phyloP scores from a whole-genome alignment of 2,888 invertebrate species.

The Rhynchonema sp. region DNA sequence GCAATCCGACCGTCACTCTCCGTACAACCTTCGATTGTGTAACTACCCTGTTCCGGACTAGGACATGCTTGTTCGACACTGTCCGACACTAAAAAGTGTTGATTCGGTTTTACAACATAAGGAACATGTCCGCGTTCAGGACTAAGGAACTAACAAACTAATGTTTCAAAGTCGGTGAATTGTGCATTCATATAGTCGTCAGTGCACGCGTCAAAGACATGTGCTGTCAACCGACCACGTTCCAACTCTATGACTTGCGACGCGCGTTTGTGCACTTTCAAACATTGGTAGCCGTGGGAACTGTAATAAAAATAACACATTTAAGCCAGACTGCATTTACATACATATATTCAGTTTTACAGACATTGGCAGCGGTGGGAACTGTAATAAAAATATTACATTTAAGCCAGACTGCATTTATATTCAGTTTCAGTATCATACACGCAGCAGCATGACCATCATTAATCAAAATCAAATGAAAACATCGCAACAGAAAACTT shows the following conservation, averaged over 20 bases:
- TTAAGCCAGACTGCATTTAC: too few species aligned
- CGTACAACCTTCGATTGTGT: neutral
- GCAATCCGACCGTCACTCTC: neutral
- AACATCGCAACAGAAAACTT: too few species aligned
- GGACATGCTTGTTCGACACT: neutral
- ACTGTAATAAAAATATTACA: too few species aligned
- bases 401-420: too few species aligned
- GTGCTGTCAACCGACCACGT: neutral
- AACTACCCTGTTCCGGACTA: neutral
- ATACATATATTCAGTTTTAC: too few species aligned
- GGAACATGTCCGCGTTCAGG: neutral
- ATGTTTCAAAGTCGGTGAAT: neutral
- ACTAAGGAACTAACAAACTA: neutral
- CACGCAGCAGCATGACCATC: too few species aligned
- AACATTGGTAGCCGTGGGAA: neutral
- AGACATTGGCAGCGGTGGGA: too few species aligned
- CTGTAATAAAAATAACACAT: too few species aligned
- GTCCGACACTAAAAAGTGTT: neutral
- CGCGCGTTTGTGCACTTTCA: neutral
- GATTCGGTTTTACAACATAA: neutral
- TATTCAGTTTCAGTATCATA: too few species aligned
- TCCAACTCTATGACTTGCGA: neutral
- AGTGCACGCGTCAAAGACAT: neutral
- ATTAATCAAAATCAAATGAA: too few species aligned
- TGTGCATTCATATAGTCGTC: neutral